phyloP scores from a whole-genome alignment of 2,113 vertebrate species.

The Tetrax tetrax region DNA sequence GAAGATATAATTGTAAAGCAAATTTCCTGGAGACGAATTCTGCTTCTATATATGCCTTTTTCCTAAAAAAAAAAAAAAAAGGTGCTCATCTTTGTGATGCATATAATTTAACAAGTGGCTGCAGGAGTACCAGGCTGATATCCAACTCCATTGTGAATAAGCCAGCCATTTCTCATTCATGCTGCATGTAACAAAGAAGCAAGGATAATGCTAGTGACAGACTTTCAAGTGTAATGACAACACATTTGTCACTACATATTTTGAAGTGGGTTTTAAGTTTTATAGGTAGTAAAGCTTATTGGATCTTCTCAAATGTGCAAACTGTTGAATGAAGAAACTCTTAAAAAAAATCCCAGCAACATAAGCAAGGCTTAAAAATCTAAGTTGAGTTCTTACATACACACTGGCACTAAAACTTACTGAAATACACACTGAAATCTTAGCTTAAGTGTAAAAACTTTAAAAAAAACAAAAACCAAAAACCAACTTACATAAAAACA shows the following conservation, averaged over 20 bases:
- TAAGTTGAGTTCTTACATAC: neutral
- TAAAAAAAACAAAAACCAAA: too few species aligned
- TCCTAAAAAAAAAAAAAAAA: neutral
- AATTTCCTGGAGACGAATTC: neutral
- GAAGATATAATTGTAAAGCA: neutral
- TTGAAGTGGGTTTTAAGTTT: neutral
- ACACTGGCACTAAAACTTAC: neutral
- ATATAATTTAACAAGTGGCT: neutral
- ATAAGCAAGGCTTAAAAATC: neutral
- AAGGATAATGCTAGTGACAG: neutral
- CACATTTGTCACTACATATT: neutral
- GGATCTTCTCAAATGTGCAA: neutral
- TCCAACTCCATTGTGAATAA: neutral
- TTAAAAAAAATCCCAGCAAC: neutral
- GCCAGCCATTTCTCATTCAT: neutral
- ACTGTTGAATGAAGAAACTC: neutral
- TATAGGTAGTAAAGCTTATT: neutral
- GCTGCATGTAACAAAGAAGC: accelerated
- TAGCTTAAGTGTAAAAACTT: neutral
- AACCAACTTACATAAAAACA: too few species aligned
- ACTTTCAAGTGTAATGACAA: neutral
- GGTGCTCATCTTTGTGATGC: neutral
- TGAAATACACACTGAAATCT: neutral
- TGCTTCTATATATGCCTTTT: accelerated
- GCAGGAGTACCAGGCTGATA: neutral